Evolutionary conservation across 2,888 invertebrate genomes (phyloP).

Genomic region (Habroteleia sp.): DNA sequence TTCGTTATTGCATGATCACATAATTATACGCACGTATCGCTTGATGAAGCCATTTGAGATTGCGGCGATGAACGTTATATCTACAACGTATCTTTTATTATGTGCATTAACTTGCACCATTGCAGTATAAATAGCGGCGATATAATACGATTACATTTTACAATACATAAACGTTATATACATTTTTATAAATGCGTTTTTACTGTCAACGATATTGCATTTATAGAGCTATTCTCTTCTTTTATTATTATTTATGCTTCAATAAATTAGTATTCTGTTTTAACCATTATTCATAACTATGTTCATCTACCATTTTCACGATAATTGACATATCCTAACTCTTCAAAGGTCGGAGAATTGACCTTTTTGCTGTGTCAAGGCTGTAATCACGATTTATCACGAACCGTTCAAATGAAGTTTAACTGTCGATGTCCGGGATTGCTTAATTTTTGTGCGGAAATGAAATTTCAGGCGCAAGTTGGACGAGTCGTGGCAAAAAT

Average conservation of each 20-base stretch:
- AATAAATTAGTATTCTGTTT: constrained; percentile 17
- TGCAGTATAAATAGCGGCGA: constrained; percentile 31
- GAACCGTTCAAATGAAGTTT: constrained; percentile 5
- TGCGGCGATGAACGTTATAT: constrained; percentile 37
- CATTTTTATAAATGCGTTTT: constrained; percentile 47
- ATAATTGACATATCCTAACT: constrained; percentile 17
- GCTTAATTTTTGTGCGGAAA: constrained; percentile 16
- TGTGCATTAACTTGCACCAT: constrained; percentile 46
- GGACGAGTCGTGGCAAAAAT: constrained; percentile 72
- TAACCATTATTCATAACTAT: constrained; percentile 23
- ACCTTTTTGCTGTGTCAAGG: background rate
- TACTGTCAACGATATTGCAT: constrained; percentile 43
- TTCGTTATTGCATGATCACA: constrained; percentile 40
- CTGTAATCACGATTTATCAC: constrained; percentile 1
- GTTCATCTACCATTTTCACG: constrained; percentile 12
- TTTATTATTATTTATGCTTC: constrained; percentile 42
- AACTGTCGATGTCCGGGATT: constrained; percentile 3
- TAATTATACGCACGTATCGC: constrained; percentile 41
- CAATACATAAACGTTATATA: constrained; percentile 44
- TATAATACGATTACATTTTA: constrained; percentile 47
- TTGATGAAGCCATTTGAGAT: constrained; percentile 56
- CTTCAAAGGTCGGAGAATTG: background rate
- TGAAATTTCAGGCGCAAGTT: constrained; percentile 17
- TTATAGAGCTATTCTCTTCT: constrained; percentile 36
- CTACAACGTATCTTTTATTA: constrained; percentile 47